Evolutionary conservation across 2,888 invertebrate species (phyloP), one percentile per base, ranked within the genome.

Genomic region (Drosophila robusta): DNA sequence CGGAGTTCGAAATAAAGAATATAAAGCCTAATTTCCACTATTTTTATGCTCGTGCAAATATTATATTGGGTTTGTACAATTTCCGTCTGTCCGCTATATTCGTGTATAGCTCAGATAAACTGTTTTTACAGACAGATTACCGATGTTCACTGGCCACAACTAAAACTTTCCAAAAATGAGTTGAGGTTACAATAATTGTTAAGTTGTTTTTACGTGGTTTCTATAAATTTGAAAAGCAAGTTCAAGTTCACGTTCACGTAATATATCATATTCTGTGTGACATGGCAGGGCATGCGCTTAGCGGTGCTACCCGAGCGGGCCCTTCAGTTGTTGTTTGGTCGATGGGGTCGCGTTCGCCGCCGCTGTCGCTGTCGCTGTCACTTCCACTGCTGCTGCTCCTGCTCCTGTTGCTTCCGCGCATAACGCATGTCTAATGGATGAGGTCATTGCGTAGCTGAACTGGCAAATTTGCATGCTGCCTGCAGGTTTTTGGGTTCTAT

Each of bases 401-500:
- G 39, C 55, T 78, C 62, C 75, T 75, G 62, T 78, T 74, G 74
- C 75, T 74, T 50, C 42, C 49, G 22, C 46, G 7, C 26, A n/a
- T 29, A 49, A 44, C 55, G 54, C 51, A 57, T 50, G 46, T 36
- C 50, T 51, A 47, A 52, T 58, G 69, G 74, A 85, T 82, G 82
- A 82, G 89, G 89, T 82, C 89, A 82, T 82, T 78, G 67, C 62
- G 61, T 56, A 78, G 63, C 32, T 36, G 38, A 70, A 44, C 44
- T 60, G 26, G 58, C 45, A 63, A 54, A 75, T 62, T 75, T 79
- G 52, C 63, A 75, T 63, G 52, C 42, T 36, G 29, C 47, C 58
- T 62, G 50, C 62, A 75, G 55, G 57, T 56, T 67, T 32, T 63
- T 32, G 57, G 29, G 38, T 62, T 74, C 56, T 74, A 74, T 61